These are phyloP conservation scores for Aselliscus stoliczkanus DNA, from an alignment of 2,797 vertebrate species.

Conservation along the genomic window DNA sequence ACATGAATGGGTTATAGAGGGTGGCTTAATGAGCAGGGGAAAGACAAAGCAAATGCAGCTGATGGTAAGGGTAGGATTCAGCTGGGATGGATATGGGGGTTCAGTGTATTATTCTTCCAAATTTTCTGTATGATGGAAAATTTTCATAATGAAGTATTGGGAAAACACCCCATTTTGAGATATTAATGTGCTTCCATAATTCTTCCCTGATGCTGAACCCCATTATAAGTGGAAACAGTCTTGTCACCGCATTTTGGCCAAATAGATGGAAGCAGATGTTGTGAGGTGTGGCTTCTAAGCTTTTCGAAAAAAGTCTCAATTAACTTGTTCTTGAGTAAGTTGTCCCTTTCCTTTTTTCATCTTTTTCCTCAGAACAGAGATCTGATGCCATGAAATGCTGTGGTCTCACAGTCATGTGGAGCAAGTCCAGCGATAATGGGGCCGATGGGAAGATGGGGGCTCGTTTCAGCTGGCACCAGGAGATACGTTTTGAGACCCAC, in stretches of 20 bases:
- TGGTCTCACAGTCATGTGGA: too few relatives aligned
- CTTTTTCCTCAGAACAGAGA: neutral
- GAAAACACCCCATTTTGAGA: neutral
- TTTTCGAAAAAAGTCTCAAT: neutral
- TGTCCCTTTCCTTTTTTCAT: neutral
- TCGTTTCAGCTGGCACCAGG: neutral
- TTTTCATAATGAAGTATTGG: neutral
- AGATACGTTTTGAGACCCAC: too few relatives aligned
- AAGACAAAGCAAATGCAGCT: neutral
- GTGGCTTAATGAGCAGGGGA: neutral
- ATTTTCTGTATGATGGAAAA: neutral
- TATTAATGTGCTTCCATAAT: neutral
- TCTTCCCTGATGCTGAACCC: neutral
- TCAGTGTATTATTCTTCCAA: neutral
- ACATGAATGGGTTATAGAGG: rapidly evolving
- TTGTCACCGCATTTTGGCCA: neutral
- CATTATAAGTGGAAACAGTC: neutral
- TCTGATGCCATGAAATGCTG: rapidly evolving
- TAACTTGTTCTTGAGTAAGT: neutral
- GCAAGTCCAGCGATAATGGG: neutral
- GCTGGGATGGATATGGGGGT: rapidly evolving
- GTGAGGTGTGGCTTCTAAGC: neutral
- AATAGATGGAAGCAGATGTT: neutral
- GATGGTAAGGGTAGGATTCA: too few relatives aligned
- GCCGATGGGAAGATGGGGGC: rapidly evolving